These are phyloP conservation scores for Amblyteles armatorius DNA, from an alignment of 2,888 invertebrate species.

Conservation along the genomic window DNA sequence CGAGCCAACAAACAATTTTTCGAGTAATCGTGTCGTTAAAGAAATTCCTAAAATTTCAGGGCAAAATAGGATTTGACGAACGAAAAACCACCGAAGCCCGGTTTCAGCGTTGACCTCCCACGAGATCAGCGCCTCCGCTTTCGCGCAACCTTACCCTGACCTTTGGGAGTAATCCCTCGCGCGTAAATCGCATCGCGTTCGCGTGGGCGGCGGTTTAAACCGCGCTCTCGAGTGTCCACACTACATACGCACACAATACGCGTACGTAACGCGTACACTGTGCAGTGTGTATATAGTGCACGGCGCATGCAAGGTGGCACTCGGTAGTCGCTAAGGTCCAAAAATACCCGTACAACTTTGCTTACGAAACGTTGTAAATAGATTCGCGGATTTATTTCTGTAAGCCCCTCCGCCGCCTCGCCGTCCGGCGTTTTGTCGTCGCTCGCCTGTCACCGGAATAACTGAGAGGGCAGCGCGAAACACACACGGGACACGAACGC, in stretches of 20 bases:
- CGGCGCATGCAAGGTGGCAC: constrained; percentile 19
- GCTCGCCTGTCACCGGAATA: constrained; percentile 40
- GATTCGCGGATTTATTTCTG: constrained; percentile 57
- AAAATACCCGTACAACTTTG: constrained; percentile 55
- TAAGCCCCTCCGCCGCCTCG: constrained; percentile 5
- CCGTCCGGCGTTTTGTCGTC: constrained; percentile 36
- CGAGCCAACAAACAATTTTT: not conserved
- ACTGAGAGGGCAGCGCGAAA: constrained; percentile 21
- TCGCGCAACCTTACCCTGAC: constrained; percentile 68
- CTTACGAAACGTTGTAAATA: constrained; percentile 60
- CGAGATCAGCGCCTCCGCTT: constrained; percentile 45
- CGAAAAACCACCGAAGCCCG: constrained; percentile 12
- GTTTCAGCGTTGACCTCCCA: constrained; percentile 38
- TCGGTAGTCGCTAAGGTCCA: constrained; percentile 27
- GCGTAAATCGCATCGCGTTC: constrained; percentile 37
- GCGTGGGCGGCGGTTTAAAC: constrained; percentile 55
- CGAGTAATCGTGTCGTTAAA: not conserved
- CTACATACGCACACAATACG: not conserved
- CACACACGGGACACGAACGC: not conserved
- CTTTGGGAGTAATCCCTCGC: constrained; percentile 56
- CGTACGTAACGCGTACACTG: not conserved
- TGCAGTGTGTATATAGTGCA: constrained; percentile 7
- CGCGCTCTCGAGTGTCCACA: not conserved
- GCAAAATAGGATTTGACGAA: not conserved
- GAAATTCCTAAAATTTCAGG: too few species aligned